Conservation (phyloP, 1,140 invertebrate genomes). For the Macrotrachela quadricornifera region DNA sequence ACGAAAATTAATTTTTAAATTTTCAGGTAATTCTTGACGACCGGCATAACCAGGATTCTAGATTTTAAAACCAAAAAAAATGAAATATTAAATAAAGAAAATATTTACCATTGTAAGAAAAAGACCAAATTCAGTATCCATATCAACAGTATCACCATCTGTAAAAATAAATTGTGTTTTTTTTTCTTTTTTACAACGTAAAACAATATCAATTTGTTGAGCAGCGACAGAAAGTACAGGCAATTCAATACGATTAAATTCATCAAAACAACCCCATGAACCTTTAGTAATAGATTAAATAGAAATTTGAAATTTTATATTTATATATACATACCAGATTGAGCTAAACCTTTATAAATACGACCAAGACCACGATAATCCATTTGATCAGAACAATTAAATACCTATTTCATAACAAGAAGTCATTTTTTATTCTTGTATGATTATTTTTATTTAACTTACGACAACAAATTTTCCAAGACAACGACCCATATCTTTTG, state of each 20-base stretch:
- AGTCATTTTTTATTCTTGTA: no score
- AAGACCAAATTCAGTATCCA: not conserved
- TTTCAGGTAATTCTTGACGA: conserved; percentile 79
- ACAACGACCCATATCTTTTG: conserved; percentile 93
- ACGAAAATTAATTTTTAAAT: conserved; percentile 86
- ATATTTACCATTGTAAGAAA: conserved; percentile 5
- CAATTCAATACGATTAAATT: conserved; percentile 31
- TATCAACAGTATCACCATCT: not conserved
- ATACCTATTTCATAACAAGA: no score
- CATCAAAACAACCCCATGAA: conserved; percentile 33
- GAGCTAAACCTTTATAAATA: conserved; percentile 38
- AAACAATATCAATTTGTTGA: conserved; percentile 20
- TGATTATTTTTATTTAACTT: no score
- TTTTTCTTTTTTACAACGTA: not conserved
- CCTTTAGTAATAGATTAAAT: no score
- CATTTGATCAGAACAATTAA: conserved; percentile 97
- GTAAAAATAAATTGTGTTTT: not conserved
- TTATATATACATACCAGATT: no score
- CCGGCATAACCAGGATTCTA: conserved; percentile 85
- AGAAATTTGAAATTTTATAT: no score
- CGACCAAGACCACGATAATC: conserved; percentile 55
- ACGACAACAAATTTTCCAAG: conserved; percentile 83
- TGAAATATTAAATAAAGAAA: no score
- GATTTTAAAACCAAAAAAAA: no score
- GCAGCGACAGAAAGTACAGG: conserved; percentile 32